These are phyloP conservation scores for Sycobia sp. DNA, from an alignment of 1,140 invertebrate genomes.

Conservation along the genomic window DNA sequence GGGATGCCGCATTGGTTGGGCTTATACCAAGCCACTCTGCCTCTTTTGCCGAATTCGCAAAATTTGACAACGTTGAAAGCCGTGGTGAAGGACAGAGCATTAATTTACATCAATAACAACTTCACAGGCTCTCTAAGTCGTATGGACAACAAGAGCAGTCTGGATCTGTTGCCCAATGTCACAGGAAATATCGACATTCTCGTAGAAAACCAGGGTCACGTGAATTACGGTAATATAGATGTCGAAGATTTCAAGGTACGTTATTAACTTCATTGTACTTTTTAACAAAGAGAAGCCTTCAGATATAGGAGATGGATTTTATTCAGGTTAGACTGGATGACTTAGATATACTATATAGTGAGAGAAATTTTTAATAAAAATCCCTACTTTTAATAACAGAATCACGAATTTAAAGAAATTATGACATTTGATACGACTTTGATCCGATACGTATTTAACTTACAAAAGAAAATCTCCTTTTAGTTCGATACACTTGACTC, in stretches of 20 bases:
- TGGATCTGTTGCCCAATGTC: slow-evolving; percentile 62
- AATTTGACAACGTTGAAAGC: slow-evolving; percentile 66
- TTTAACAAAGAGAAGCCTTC: too few species aligned
- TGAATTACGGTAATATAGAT: slow-evolving; percentile 69
- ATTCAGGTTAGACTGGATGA: too few species aligned
- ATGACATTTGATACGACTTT: too few species aligned
- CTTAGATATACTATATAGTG: too few species aligned
- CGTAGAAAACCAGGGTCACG: slow-evolving; percentile 82
- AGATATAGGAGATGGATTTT: too few species aligned
- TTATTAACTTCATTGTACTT: too few species aligned
- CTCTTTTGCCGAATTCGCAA: slow-evolving; percentile 57
- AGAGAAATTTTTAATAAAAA: too few species aligned
- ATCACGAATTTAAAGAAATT: too few species aligned
- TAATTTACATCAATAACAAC: slow-evolving; percentile 73
- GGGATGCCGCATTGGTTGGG: slow-evolving; percentile 69
- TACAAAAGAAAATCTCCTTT: too few species aligned
- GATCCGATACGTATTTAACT: too few species aligned
- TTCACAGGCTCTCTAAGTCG: slow-evolving; percentile 68
- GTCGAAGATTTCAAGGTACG: slow-evolving; percentile 75
- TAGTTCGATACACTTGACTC: too few species aligned
- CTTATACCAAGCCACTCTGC: slow-evolving; percentile 72
- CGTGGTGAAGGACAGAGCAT: slow-evolving; percentile 71
- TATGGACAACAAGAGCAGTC: slow-evolving; percentile 59
- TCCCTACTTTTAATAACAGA: too few species aligned
- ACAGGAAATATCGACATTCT: slow-evolving; percentile 70